A percentile compares a stretch with the other conserved stretches of the same genome.
These are phyloP conservation scores for Protodeltote pygarga DNA, from an alignment of 2,888 invertebrate genomes.

Conservation along the genomic window DNA sequence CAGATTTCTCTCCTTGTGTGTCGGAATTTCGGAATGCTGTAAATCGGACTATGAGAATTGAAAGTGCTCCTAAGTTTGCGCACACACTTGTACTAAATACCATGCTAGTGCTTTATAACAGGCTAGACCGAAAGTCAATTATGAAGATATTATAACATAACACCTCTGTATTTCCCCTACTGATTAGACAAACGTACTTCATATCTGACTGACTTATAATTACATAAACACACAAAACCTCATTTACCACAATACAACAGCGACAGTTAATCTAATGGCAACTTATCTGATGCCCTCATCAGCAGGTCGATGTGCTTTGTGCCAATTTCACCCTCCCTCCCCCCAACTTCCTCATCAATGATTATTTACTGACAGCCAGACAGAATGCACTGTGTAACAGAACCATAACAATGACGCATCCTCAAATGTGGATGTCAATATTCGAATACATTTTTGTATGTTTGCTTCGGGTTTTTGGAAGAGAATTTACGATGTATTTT, in stretches of 20 bases:
- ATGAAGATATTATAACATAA: too few species aligned
- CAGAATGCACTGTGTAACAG: conserved; percentile 3
- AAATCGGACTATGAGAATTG: too few species aligned
- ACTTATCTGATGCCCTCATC: not conserved
- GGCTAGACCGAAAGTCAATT: too few species aligned
- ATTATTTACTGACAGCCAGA: conserved; percentile 19
- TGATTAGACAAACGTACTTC: too few species aligned
- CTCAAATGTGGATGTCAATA: not conserved
- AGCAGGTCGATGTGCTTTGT: conserved; percentile 22
- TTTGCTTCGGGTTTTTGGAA: too few species aligned
- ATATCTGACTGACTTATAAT: not conserved
- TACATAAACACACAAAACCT: conserved; percentile 2
- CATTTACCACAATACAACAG: not conserved
- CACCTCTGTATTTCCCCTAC: too few species aligned
- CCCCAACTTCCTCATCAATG: conserved; percentile 9
- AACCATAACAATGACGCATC: conserved; percentile 10
- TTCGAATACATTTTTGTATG: conserved; percentile 4
- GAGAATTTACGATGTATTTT: too few species aligned
- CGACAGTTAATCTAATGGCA: conserved; percentile 4
- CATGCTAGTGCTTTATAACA: too few species aligned
- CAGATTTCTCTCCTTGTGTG: too few species aligned
- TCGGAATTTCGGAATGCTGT: too few species aligned
- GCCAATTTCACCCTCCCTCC: conserved; percentile 4
- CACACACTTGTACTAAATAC: too few species aligned
- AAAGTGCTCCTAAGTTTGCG: too few species aligned